Percentiles rank a stretch among this genome's conserved stretches.
Conservation (phyloP, 2,797 vertebrate species). For the Borostomias antarcticus region DNA sequence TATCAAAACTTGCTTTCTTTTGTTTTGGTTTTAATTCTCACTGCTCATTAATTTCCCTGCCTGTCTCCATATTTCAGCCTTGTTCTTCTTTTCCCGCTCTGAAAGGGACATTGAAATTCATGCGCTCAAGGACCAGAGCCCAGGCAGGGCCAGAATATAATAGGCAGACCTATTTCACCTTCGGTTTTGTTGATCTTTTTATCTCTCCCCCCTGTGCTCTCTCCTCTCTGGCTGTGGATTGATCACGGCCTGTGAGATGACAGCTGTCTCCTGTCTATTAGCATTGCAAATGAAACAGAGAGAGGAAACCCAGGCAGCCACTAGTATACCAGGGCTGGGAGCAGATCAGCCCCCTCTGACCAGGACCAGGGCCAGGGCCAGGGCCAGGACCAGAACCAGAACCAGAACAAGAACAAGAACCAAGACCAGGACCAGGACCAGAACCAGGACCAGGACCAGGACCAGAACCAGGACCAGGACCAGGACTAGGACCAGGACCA, state of each 20-base stretch:
- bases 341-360: slow-evolving; percentile 22
- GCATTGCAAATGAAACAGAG: slow-evolving; percentile 77
- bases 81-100: slow-evolving; percentile 37
- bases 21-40: slow-evolving; percentile 59
- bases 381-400: slow-evolving; percentile 20
- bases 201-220: slow-evolving; percentile 2
- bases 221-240: slow-evolving; percentile 50
- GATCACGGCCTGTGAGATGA: slow-evolving; percentile 65
- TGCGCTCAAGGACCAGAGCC: slow-evolving; percentile 67
- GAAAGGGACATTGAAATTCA: slow-evolving; percentile 74
- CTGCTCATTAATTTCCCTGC: slow-evolving; percentile 49
- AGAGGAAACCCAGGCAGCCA: slow-evolving; percentile 36
- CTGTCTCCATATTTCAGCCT: slow-evolving; percentile 50
- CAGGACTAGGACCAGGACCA: slow-evolving; percentile 23
- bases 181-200: slow-evolving; percentile 66
- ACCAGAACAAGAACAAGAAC: slow-evolving; percentile 16
- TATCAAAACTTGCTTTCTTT: slow-evolving; percentile 58
- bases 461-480: slow-evolving; percentile 3
- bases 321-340: slow-evolving; percentile 20
- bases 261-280: slow-evolving; percentile 78
- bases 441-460: too few species aligned
- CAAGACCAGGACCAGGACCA: not conserved
- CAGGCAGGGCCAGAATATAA: slow-evolving; percentile 74
- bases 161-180: slow-evolving; percentile 73
- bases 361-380: slow-evolving; percentile 11